Percentiles rank a stretch among this genome's conserved stretches.
These are phyloP conservation scores for Lysandra coridon DNA, from an alignment of 2,888 invertebrate species.

Conservation along the genomic window DNA sequence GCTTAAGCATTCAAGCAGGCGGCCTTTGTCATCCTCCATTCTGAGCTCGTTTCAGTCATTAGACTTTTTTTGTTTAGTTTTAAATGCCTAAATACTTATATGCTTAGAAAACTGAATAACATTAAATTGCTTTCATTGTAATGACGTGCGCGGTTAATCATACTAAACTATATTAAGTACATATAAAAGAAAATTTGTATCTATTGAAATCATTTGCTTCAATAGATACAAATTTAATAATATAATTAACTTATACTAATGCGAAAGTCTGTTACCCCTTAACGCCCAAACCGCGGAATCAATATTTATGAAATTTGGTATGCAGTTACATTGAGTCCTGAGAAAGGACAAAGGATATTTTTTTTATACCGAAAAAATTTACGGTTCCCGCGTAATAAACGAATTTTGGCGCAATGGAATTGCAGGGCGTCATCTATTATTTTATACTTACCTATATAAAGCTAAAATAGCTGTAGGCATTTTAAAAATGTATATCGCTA, in stretches of 20 bases:
- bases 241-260: too few species aligned
- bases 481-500: constrained; percentile 3
- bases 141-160: not conserved
- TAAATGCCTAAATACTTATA: constrained; percentile 1
- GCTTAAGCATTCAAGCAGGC: constrained; percentile 67
- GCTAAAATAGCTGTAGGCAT: not conserved
- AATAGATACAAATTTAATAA: too few species aligned
- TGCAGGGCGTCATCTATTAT: too few species aligned
- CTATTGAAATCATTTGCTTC: not conserved
- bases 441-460: not conserved
- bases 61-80: constrained; percentile 48
- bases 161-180: not conserved
- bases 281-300: too few species aligned
- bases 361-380: too few species aligned
- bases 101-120: not conserved
- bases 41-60: constrained; percentile 67
- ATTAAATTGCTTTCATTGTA: not conserved
- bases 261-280: too few species aligned
- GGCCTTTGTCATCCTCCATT: constrained; percentile 65
- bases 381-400: too few species aligned
- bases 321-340: too few species aligned
- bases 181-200: not conserved
- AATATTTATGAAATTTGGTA: too few species aligned
- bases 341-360: too few species aligned
- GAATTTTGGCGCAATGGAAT: too few species aligned